Percentiles rank a stretch among this genome's conserved stretches.
Evolutionary conservation across 1,140 invertebrate species (phyloP).

Genomic region (Apis cerana): DNA sequence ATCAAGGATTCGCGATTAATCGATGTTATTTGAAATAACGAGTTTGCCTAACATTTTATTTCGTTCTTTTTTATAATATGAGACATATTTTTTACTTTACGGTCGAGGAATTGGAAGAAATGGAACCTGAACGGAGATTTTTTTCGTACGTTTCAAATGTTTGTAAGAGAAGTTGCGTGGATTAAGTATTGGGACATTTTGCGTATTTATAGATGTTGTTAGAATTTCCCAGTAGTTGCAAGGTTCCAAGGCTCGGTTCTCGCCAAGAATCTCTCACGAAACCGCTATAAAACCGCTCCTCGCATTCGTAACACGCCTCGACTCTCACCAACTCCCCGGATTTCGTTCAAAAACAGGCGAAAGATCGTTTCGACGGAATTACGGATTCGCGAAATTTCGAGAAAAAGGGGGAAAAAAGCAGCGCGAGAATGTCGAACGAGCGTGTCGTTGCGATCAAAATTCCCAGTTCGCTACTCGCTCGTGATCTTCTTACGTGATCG

Average conservation of each 20-base stretch:
- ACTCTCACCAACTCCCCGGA: too few relatives aligned
- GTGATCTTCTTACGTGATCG: conserved; percentile 28
- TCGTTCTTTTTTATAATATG: too few relatives aligned
- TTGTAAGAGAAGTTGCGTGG: too few relatives aligned
- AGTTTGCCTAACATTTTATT: too few relatives aligned
- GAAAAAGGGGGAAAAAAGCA: not conserved
- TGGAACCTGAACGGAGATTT: too few relatives aligned
- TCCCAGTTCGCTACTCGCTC: not conserved
- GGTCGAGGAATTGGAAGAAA: too few relatives aligned
- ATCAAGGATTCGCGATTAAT: not conserved
- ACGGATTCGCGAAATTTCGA: not conserved
- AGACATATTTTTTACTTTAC: too few relatives aligned
- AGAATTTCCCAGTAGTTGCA: not conserved
- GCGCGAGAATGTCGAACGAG: not conserved
- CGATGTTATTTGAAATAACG: too few relatives aligned
- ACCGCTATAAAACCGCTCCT: not conserved
- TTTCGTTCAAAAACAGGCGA: not conserved
- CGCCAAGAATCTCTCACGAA: not conserved
- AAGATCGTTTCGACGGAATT: not conserved
- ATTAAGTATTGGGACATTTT: not conserved
- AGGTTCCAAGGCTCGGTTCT: not conserved
- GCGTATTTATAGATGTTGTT: not conserved
- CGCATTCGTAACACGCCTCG: not conserved
- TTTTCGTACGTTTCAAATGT: not conserved
- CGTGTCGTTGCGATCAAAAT: conserved; percentile 14